Base-by-base conservation (phyloP, 2,797 vertebrate species). In the Neomorphus geoffroyi region DNA sequence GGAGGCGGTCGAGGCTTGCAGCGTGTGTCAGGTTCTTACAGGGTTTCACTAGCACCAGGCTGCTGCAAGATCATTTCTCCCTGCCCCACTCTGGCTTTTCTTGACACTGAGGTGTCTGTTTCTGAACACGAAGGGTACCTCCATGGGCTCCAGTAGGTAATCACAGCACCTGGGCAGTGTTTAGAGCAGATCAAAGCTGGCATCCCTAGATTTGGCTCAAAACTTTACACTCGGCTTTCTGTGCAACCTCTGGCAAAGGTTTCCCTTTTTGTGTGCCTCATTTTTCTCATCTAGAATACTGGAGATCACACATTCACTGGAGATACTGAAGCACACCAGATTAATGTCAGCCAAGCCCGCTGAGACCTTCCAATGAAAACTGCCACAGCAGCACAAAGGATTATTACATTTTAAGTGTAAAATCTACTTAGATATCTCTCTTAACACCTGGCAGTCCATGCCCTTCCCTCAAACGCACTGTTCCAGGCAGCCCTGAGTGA, bases 341-440 rank as follows among this genome's bases (percentile, higher is more conserved):
- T 64, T 33, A 39, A 46, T 41, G 67, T 70, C 91, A 89, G 81
- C 79, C 0, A 3, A 46, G 75, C 23, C 89, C 73, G 60, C 53
- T 33, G 72, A 54, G 85, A 71, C 35, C 67, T 41, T 62, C 58
- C 7, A 37, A 65, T 66, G 51, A 48, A 32, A 92, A 60, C 37
- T 82, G 89, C 95, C 46, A 9, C 9, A 33, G 80, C 84, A 92
- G 92, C 86, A 89, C 56, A 12, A 87, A 74, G 43, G 37, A 80
- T 75, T 60, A 23, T 43, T 72, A 35, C 28, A 35, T 64, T 64
- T 58, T 9, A 67, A 94, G 87, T 71, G 74, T 70, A 71, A 88
- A 94, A 91, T 87, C 64, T 70, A 57, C 81, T 87, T n/a, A 60
- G 67, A 48, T 91, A 32, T 87, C 94, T 92, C 56, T 41, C 80